Evolutionary conservation across 2,888 invertebrate genomes (phyloP).

Genomic region (Brenthis ino): DNA sequence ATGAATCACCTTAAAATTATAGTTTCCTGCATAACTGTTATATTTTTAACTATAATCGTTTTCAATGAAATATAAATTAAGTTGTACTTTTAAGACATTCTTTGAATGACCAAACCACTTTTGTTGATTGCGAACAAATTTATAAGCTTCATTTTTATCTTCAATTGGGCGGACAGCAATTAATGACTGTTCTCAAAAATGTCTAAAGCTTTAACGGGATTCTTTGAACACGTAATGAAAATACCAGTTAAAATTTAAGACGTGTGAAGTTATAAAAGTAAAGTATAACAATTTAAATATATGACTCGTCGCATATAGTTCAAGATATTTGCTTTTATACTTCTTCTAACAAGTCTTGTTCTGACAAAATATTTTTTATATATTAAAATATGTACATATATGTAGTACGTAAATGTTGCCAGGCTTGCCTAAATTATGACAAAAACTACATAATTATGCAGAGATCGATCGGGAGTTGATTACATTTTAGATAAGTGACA

Average conservation of each 20-base stretch:
- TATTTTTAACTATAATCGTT: conserved; percentile 12
- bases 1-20: conserved; percentile 21
- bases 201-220: conserved; percentile 15
- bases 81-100: conserved; percentile 14
- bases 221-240: background rate
- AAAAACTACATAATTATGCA: background rate
- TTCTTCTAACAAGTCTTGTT: too few species aligned
- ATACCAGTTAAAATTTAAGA: background rate
- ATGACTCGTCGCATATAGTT: too few species aligned
- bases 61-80: conserved; percentile 21
- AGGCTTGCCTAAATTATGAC: background rate
- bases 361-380: too few species aligned
- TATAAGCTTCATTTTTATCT: conserved; percentile 20
- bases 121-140: conserved; percentile 18
- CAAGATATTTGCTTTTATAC: too few species aligned
- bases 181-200: conserved; percentile 12
- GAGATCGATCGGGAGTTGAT: conserved; percentile 8
- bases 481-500: background rate
- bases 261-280: background rate
- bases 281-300: too few species aligned
- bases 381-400: too few species aligned
- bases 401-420: too few species aligned
- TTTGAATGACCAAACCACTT: conserved; percentile 6
- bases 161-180: conserved; percentile 21
- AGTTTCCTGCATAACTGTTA: conserved; percentile 23